Evolutionary conservation across 2,797 vertebrate genomes (phyloP), one percentile per base, ranked within the genome.

Genomic region (Denticeps clupeoides): DNA sequence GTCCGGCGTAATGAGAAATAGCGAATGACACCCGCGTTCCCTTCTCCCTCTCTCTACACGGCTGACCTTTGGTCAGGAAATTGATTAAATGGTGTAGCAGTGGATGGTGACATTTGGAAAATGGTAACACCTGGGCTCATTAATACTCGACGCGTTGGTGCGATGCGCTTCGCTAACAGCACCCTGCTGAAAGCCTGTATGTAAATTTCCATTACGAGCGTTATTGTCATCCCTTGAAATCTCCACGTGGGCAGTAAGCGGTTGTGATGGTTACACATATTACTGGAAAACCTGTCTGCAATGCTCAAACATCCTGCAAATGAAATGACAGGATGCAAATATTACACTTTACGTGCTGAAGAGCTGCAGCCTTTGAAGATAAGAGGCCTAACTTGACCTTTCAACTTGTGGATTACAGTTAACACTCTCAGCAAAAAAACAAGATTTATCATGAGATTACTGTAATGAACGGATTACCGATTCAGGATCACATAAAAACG

Each of bases 71-170:
- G 75, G 59, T 79, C 79, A 70, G 70, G 64, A 77, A 80, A 84
- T 81, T 83, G 82, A 84, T 86, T 82, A 83, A 85, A 80, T 74
- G 77, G 77, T 78, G 72, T 77, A 56, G 64, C 75, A 59, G 78
- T 77, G 78, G 72, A 81, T 8, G 72, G 67, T 86, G 83, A 80
- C 82, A 84, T 86, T 84, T 86, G 71, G 72, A 76, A 82, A 81
- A 82, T 81, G 79, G 77, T 81, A 79, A 77, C 74, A 75, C 73
- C 72, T 64, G 58, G 60, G 64, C 77, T 84, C 73, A 80, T 86
- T 84, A 84, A 80, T 80, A 75, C 56, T 69, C 71, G 67, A 73
- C 75, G 72, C 77, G 70, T 64, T n/a, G n/a, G n/a, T n/a, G n/a
- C n/a, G n/a, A n/a, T n/a, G n/a, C n/a, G n/a, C n/a, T n/a, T n/a